Percentiles rank a stretch among this genome's conserved stretches.
phyloP scores from a whole-genome alignment of 2,797 vertebrate species.

The Typhlichthys eigenmanni region DNA sequence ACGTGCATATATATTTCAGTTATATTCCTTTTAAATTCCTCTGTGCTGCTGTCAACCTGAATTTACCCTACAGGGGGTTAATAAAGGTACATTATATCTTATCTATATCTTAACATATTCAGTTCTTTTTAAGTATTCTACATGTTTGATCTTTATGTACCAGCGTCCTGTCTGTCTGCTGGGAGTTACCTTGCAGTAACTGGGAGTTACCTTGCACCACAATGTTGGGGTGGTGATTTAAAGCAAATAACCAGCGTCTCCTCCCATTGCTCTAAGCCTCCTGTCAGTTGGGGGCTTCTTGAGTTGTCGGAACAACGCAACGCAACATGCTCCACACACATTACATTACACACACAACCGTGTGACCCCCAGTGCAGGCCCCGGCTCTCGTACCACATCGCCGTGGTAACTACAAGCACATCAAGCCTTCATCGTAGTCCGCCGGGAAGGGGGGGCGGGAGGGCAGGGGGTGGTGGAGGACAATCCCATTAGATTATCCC shows the following conservation, averaged over 20 bases:
- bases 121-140: no score
- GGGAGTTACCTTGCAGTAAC: constrained; percentile 52
- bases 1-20: no score
- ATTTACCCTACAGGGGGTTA: no score
- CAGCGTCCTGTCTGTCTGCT: constrained; percentile 7
- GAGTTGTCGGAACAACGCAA: constrained; percentile 60
- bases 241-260: constrained; percentile 61
- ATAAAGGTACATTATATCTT: no score
- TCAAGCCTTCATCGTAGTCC: constrained; percentile 17
- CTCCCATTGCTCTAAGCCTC: constrained; percentile 48
- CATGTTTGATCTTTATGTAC: not conserved
- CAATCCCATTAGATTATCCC: constrained; percentile 74
- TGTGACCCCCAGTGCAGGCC: constrained; percentile 64
- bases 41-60: no score
- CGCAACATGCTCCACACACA: constrained; percentile 62
- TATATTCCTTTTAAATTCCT: no score
- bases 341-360: constrained; percentile 76
- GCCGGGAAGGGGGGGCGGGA: not conserved
- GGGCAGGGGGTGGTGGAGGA: constrained; percentile 47
- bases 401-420: constrained; percentile 53
- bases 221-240: constrained; percentile 54
- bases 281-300: constrained; percentile 60
- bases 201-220: constrained; percentile 28
- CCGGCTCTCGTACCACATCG: constrained; percentile 49
- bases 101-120: no score